Percentiles rank a stretch among this genome's conserved stretches.
These are phyloP conservation scores for Mycetomoellerius zeteki DNA, from an alignment of 1,140 invertebrate species.

Conservation along the genomic window DNA sequence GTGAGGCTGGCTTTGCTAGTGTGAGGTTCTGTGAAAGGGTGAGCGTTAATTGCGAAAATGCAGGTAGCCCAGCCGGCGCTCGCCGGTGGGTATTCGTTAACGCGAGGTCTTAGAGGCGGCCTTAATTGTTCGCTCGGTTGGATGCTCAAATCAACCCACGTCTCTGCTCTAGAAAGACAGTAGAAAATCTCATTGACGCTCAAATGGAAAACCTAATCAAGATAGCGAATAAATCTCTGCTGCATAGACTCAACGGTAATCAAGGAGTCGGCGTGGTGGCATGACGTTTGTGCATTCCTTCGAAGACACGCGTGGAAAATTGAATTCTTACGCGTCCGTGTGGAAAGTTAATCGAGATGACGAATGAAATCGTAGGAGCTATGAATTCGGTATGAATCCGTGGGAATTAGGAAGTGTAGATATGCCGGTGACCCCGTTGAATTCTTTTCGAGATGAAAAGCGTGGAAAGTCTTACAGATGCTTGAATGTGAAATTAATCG, in stretches of 20 bases:
- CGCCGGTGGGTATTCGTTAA: slow-evolving; percentile 43
- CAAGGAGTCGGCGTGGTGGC: neutral
- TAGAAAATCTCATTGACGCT: slow-evolving; percentile 9
- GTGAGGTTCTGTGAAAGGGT: slow-evolving; percentile 80
- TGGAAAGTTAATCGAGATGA: slow-evolving; percentile 33
- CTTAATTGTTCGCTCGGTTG: slow-evolving; percentile 38
- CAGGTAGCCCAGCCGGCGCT: slow-evolving; percentile 12
- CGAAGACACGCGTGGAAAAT: slow-evolving; percentile 41
- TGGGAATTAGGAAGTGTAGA: slow-evolving; percentile 1
- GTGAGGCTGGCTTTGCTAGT: slow-evolving; percentile 52
- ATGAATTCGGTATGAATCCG: neutral
- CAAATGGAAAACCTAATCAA: neutral
- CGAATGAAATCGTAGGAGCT: slow-evolving; percentile 4
- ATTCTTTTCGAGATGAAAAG: neutral
- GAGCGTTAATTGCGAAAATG: slow-evolving; percentile 66
- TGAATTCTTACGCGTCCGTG: slow-evolving; percentile 13
- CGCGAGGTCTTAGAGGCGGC: slow-evolving; percentile 17
- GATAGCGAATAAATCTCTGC: slow-evolving; percentile 1
- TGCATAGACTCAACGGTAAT: neutral
- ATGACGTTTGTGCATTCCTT: slow-evolving; percentile 15
- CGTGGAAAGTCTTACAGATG: neutral
- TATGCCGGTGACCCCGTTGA: neutral
- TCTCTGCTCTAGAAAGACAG: neutral
- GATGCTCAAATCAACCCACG: neutral
- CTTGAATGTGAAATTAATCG: slow-evolving; percentile 14